These are phyloP conservation scores for Thryonomys swinderianus DNA, from an alignment of 2,113 vertebrate species.

Conservation along the genomic window DNA sequence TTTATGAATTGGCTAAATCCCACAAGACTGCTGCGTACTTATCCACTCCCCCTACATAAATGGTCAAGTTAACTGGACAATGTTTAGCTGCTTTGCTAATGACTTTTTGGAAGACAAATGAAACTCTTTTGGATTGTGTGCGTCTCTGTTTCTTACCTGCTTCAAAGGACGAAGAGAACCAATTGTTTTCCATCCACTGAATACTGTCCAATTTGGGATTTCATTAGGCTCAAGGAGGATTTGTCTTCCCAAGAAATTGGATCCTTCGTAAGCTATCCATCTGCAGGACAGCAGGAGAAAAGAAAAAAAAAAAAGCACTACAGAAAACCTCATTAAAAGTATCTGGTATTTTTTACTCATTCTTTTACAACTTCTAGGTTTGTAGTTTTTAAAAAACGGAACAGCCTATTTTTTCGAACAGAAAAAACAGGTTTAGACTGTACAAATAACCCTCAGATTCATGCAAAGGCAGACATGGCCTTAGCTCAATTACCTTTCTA, in stretches of 20 bases:
- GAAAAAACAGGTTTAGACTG: background rate
- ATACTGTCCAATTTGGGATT: conserved; percentile 87
- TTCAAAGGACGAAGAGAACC: conserved; percentile 91
- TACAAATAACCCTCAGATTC: background rate
- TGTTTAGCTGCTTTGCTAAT: background rate
- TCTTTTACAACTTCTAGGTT: background rate
- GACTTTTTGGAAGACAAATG: conserved; percentile 7
- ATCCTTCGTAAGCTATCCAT: conserved; percentile 92
- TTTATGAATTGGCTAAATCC: conserved; percentile 14
- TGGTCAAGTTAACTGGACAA: background rate
- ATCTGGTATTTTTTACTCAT: background rate
- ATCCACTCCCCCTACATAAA: background rate
- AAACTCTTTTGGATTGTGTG: background rate
- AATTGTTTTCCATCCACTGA: conserved; percentile 91
- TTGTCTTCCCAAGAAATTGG: conserved; percentile 91
- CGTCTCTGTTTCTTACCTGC: conserved; percentile 84
- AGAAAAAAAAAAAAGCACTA: fast-evolving
- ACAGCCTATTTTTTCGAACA: background rate
- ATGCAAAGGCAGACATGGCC: background rate
- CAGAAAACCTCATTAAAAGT: conserved; percentile 1
- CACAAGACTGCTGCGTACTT: background rate
- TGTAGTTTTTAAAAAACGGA: background rate
- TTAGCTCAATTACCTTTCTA: background rate
- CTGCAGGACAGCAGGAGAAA: conserved; percentile 74
- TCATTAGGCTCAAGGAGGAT: conserved; percentile 87